A percentile compares a stretch with the other conserved stretches of the same genome.
Conservation (phyloP, 2,113 vertebrate genomes). For the Coracopsis vasa region DNA sequence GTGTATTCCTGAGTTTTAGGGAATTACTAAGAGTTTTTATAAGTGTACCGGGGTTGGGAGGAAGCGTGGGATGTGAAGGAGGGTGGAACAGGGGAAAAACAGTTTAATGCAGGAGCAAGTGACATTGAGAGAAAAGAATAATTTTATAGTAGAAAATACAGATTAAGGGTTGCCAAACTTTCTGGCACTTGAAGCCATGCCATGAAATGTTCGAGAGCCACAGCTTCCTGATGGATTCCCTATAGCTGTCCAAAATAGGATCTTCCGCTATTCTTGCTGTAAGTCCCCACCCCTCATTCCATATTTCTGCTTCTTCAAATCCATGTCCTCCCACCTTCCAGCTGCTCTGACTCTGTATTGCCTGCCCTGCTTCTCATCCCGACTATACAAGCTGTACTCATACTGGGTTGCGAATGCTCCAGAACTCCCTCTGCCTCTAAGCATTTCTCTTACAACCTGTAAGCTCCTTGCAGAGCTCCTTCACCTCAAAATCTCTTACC, state of each 20-base stretch:
- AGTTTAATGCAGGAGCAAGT: not conserved
- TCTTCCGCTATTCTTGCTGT: not conserved
- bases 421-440: not conserved
- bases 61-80: not conserved
- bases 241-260: not conserved
- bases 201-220: not conserved
- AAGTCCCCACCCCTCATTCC: not conserved
- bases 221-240: not conserved
- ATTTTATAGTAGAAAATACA: not conserved
- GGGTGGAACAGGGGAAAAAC: not conserved
- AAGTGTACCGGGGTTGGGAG: not conserved
- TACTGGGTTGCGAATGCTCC: not conserved
- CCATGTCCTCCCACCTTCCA: constrained; percentile 13
- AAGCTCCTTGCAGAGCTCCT: not conserved
- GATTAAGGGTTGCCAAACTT: not conserved
- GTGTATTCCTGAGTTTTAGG: not conserved
- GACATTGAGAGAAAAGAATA: not conserved
- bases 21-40: not conserved
- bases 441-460: not conserved
- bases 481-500: not conserved
- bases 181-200: not conserved
- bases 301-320: not conserved
- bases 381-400: not conserved
- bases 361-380: not conserved
- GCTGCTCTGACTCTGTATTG: constrained; percentile 1